Percentiles rank a stretch among this genome's conserved stretches.
phyloP scores from a whole-genome alignment of 2,888 invertebrate species.

The Drosophila nigritarsus region DNA sequence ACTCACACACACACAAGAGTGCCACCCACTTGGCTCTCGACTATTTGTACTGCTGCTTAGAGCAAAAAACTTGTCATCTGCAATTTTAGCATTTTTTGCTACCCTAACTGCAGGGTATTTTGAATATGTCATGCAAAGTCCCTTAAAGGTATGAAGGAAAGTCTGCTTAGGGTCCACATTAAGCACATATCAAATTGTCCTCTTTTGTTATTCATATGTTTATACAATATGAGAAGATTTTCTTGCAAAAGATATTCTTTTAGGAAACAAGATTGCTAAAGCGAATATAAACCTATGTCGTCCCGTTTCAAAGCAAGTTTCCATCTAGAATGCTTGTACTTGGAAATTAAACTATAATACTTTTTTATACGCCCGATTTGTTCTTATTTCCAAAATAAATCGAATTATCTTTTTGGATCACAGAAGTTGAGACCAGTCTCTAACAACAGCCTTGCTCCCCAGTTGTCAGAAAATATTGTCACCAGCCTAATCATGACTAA shows the following conservation, averaged over 20 bases:
- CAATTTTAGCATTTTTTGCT: slow-evolving; percentile 71
- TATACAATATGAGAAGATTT: neutral
- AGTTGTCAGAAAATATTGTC: no score
- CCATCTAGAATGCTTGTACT: neutral
- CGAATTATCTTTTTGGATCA: neutral
- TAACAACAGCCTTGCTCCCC: no score
- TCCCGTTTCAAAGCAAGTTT: no score
- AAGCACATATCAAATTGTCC: neutral
- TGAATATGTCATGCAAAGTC: neutral
- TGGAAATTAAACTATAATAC: neutral
- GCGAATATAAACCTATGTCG: neutral
- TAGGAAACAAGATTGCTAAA: neutral
- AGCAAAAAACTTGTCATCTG: slow-evolving; percentile 79
- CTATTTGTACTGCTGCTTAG: slow-evolving; percentile 71
- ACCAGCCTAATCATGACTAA: no score
- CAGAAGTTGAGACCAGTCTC: neutral
- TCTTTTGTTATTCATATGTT: no score
- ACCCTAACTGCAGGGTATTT: slow-evolving; percentile 9
- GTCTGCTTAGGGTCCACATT: neutral
- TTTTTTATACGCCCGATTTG: neutral
- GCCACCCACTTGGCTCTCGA: slow-evolving; percentile 21
- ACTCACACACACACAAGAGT: neutral
- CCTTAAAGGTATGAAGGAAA: no score
- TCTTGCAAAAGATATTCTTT: neutral
- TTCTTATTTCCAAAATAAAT: neutral